Evolutionary conservation across 2,113 vertebrate species (phyloP).

Genomic region (Himantopus leucocephalus): DNA sequence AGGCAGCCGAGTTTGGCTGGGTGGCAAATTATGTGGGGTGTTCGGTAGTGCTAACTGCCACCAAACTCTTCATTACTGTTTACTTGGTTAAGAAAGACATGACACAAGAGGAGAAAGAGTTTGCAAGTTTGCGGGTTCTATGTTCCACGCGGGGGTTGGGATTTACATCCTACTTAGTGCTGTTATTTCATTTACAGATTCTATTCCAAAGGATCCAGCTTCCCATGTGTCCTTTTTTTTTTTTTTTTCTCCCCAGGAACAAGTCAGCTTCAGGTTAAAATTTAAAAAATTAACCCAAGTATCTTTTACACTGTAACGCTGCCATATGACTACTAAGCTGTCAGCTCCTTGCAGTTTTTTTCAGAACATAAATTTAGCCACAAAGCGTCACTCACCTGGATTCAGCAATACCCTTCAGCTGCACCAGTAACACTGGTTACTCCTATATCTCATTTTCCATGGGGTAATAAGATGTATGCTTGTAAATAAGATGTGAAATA

Average conservation of each 20-base stretch:
- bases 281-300: neutral
- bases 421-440: neutral
- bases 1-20: neutral
- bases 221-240: neutral
- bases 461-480: neutral
- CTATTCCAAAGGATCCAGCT: neutral
- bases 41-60: neutral
- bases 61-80: neutral
- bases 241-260: fast-evolving
- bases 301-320: neutral
- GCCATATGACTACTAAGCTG: neutral
- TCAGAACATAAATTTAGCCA: neutral
- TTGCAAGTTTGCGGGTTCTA: neutral
- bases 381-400: neutral
- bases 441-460: neutral
- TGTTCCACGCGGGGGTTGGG: neutral
- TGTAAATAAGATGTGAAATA: neutral
- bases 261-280: neutral
- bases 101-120: neutral
- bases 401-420: neutral
- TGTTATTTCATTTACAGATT: neutral
- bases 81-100: neutral
- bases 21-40: neutral
- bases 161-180: neutral
- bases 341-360: neutral